Evolutionary conservation across 2,113 vertebrate species (phyloP), one percentile per base, ranked within the genome.

Genomic region (Platichthys flesus): DNA sequence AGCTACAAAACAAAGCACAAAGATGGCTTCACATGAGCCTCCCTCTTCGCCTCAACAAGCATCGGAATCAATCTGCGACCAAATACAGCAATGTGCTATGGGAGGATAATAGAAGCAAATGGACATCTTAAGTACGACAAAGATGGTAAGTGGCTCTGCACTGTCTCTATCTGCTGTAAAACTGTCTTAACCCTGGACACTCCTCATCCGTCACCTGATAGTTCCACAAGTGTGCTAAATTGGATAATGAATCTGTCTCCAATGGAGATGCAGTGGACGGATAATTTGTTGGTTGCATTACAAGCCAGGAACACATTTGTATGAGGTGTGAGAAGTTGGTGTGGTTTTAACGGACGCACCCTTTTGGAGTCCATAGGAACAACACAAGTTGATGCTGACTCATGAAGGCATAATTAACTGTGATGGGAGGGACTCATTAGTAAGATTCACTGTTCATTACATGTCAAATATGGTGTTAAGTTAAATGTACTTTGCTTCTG

Each of bases 261-360:
- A 72, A 56, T 66, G 78, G 88, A 89, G 83, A 87, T 40, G 58
- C 68, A 45, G 51, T 61, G 69, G 86, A 91, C 88, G 80, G 88
- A 90, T 89, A 84, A 82, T 89, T 89, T 89, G 87, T 78, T 75
- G 79, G 83, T 79, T 86, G 83, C 88, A 91, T 90, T 82, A 85
- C 24, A 64, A 85, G 78, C 64, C 0, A 18, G 5, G 79, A 55
- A 77, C 74, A 84, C 81, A 78, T 79, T 80, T 80, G 78, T 79
- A 82, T 84, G 24, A 85, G 64, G 70, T 85, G 74, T 20, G 69
- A 85, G 82, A 64, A 20, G 54, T 61, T 72, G 63, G 69, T 18
- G 12, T 61, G 45, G 40, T 71, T 49, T 85, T 82, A 87, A 89
- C 74, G 35, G 75, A 73, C 55, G 57, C 64, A 86, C 78, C 74